phyloP scores from a whole-genome alignment of 2,797 vertebrate genomes.

The Thamnophis elegans region DNA sequence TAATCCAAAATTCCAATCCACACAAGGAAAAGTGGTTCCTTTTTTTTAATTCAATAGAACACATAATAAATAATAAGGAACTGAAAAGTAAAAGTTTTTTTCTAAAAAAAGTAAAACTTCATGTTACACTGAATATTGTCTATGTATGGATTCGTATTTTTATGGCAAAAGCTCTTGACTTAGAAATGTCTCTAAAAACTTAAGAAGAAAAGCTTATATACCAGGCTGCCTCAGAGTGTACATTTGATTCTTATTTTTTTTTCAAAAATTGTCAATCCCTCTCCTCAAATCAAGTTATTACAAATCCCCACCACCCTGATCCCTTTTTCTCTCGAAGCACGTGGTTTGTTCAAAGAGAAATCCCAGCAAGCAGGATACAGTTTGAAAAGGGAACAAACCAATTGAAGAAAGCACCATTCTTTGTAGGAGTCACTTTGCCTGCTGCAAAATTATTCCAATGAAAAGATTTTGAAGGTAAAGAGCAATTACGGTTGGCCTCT shows the following conservation, averaged over 20 bases:
- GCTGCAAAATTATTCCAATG: slow-evolving; percentile 67
- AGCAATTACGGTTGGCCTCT: slow-evolving; percentile 68
- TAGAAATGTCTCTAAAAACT: not conserved
- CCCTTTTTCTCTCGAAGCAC: not conserved
- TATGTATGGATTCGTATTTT: not conserved
- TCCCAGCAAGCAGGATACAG: slow-evolving; percentile 28
- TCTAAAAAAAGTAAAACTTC: not conserved
- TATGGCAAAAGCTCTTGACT: not conserved
- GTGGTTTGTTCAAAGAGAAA: slow-evolving; percentile 24
- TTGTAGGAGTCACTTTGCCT: slow-evolving; percentile 60
- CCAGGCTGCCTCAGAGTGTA: not conserved
- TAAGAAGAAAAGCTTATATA: not conserved
- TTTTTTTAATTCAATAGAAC: not conserved
- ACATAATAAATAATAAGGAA: not conserved
- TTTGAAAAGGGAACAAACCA: slow-evolving; percentile 54
- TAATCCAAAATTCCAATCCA: not conserved
- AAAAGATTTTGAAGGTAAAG: slow-evolving; percentile 65
- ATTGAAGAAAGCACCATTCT: slow-evolving; percentile 65
- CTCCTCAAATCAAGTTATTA: slow-evolving; percentile 23
- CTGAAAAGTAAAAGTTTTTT: not conserved
- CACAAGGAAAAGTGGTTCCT: not conserved
- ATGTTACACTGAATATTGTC: not conserved
- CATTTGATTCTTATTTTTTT: not conserved
- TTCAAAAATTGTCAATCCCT: not conserved
- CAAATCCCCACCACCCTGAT: slow-evolving; percentile 6